A percentile compares a stretch with the other conserved stretches of the same genome.
These are phyloP conservation scores for Agriotes lineatus DNA, from an alignment of 2,888 invertebrate genomes.

Conservation along the genomic window DNA sequence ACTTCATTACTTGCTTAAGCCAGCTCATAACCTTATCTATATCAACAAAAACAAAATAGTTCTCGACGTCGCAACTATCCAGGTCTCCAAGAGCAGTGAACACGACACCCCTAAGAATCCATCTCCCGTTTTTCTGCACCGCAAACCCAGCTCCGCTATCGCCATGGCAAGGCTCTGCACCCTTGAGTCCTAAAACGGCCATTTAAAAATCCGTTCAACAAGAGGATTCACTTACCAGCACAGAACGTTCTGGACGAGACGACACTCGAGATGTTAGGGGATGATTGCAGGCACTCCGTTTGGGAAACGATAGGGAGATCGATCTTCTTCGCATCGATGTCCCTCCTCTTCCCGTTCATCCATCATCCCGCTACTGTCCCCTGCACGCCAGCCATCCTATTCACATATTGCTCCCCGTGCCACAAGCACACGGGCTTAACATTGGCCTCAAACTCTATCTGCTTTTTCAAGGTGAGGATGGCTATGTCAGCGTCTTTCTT, in stretches of 20 bases:
- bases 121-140: too few relatives aligned
- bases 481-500: constrained; percentile 72
- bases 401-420: constrained; percentile 67
- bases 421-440: constrained; percentile 74
- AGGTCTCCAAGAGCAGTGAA: too few relatives aligned
- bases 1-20: too few relatives aligned
- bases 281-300: constrained; percentile 69
- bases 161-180: too few relatives aligned
- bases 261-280: constrained; percentile 56
- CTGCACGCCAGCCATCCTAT: constrained; percentile 54
- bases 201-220: too few relatives aligned
- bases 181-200: too few relatives aligned
- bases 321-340: constrained; percentile 68
- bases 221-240: constrained; percentile 71
- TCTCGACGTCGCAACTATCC: too few relatives aligned
- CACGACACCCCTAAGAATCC: too few relatives aligned
- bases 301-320: constrained; percentile 70
- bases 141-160: too few relatives aligned
- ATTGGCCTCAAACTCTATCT: constrained; percentile 68
- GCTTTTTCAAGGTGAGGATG: constrained; percentile 68
- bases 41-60: too few relatives aligned
- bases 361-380: constrained; percentile 74
- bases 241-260: constrained; percentile 72
- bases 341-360: constrained; percentile 64
- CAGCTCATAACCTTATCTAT: too few relatives aligned